Evolutionary conservation across 2,888 invertebrate genomes (phyloP).

Genomic region (Drosophila cyrtoloma): DNA sequence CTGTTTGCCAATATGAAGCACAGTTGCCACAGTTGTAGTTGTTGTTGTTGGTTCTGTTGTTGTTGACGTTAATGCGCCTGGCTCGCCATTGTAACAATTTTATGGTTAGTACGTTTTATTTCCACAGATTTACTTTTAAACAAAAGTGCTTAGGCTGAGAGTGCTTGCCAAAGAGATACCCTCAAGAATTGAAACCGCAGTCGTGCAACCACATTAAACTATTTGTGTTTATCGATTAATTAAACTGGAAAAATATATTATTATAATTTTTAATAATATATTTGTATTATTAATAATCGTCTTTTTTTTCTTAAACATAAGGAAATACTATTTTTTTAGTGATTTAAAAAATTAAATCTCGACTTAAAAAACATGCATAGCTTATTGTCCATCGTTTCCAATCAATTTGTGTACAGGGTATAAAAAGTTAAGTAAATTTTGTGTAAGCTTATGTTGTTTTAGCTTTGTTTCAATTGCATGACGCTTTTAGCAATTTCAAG

Average conservation of each 20-base stretch:
- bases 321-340: not conserved
- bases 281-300: not conserved
- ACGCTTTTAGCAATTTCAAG: conserved; percentile 68
- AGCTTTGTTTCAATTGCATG: conserved; percentile 62
- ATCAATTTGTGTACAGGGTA: conserved; percentile 9
- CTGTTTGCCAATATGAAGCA: conserved; percentile 31
- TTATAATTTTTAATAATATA: not conserved
- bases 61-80: conserved; percentile 49
- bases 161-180: not conserved
- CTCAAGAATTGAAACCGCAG: not conserved
- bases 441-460: conserved; percentile 16
- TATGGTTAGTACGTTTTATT: conserved; percentile 70
- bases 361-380: not conserved
- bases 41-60: conserved; percentile 31
- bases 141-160: not conserved
- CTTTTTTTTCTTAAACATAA: not conserved
- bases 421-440: not conserved
- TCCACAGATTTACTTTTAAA: conserved; percentile 39
- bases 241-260: not conserved
- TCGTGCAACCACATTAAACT: not conserved
- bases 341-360: not conserved
- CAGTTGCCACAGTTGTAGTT: not conserved
- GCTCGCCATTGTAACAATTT: conserved; percentile 70
- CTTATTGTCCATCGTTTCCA: not conserved
- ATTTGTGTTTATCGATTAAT: not conserved